Evolutionary conservation across 2,113 vertebrate genomes (phyloP), one percentile per base, ranked within the genome.

Genomic region (Rhinoptilus africanus): DNA sequence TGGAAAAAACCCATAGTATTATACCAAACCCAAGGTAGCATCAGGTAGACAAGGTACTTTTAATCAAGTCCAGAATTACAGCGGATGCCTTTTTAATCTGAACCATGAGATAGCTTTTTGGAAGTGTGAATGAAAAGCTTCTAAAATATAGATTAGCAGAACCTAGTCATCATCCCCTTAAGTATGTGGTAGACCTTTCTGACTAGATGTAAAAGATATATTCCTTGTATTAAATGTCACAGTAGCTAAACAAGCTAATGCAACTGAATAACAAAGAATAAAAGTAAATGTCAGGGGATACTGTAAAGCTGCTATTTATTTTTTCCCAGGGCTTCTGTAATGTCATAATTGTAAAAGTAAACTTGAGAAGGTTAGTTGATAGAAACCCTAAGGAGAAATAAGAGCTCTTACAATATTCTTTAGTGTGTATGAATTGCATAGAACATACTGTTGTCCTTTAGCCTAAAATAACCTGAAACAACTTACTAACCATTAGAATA

Each of bases 211-310:
- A 82, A 92, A 77, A 96, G 69, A 93, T 80, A 68, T 37, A 92
- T 91, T 90, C 66, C 88, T 97, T 92, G 68, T 75, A 94, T 88
- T 97, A 97, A 98, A 96, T 97, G 96, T 93, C 85, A 97, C 84
- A 91, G 75, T 76, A 95, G 82, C 94, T 98, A 97, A 97, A 97
- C 93, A 98, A 97, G 47, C 59, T 96, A 97, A 96, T 87, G 57
- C 64, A 93, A 57, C n/a, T 28, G 89, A 93, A 92, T 97, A 96
- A 96, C 89, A 96, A 96, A 94, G 74, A 96, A 96, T 91, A 96
- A 97, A 97, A 96, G 85, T 92, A 97, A 97, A 97, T 97, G 94
- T 95, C 77, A 88, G 67, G 56, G 54, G 50, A 56, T 95, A 79
- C 37, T 94, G 30, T 94, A 95, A 97, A 97, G 94, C 12, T 78